Conservation (phyloP, 2,113 vertebrate species). For the Mandrillus leucophaeus region DNA sequence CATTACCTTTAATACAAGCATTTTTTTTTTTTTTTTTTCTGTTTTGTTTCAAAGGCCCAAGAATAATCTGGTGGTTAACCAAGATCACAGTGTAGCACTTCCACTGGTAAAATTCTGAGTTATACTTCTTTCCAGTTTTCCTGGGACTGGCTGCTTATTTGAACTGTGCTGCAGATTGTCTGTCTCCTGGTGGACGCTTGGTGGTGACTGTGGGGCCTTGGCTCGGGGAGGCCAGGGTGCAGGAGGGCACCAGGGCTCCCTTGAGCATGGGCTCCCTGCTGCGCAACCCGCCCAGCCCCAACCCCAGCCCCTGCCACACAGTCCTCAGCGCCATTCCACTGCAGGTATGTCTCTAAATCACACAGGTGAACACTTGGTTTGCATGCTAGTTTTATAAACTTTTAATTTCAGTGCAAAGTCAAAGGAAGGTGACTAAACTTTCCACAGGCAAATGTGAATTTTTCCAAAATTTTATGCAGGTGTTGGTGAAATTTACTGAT, state of each 20-base stretch:
- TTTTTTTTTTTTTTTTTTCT: not conserved
- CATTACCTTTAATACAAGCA: not conserved
- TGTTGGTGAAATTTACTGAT: not conserved
- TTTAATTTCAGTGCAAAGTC: not conserved
- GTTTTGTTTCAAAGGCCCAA: not conserved
- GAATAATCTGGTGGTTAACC: not conserved
- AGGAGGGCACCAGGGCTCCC: too few relatives aligned
- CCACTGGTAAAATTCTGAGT: fast-evolving
- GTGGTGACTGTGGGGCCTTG: not conserved
- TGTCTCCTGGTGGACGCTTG: fast-evolving
- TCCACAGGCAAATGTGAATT: not conserved
- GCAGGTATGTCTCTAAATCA: fast-evolving
- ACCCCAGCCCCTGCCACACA: not conserved
- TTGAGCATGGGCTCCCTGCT: fast-evolving
- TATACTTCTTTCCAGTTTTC: not conserved
- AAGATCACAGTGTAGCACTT: fast-evolving
- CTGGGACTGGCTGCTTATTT: fast-evolving
- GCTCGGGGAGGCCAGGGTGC: not conserved
- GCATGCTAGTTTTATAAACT: not conserved
- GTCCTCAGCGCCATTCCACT: too few relatives aligned
- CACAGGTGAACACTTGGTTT: fast-evolving
- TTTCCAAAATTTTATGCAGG: not conserved
- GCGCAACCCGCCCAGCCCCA: too few relatives aligned
- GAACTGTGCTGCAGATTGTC: fast-evolving
- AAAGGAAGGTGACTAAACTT: not conserved